Evolutionary conservation across 2,888 invertebrate species (phyloP), one percentile per base, ranked within the genome.

Genomic region (Hypena proboscidalis): DNA sequence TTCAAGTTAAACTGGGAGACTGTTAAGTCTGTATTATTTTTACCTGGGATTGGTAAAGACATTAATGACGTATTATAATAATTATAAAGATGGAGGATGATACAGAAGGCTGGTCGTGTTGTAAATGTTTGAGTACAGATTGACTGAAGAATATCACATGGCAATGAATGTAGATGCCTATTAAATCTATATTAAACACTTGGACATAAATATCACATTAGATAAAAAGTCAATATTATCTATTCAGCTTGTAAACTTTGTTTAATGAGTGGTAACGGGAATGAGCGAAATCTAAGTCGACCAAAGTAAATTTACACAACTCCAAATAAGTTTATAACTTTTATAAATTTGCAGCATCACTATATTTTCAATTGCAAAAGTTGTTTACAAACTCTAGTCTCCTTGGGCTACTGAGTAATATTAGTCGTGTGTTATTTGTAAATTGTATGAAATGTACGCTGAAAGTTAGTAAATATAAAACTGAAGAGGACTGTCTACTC

Each of bases 361-460:
- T 48, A 58, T 58, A 68, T 67, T 67, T 64, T 51, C 48, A 54
- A 45, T 44, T 47, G 31, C 43, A 53, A 52, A 41, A 29, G 42
- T 50, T 56, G 47, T 58, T 58, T 57, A 48, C 50, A 43, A 56
- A 39, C 38, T 36, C 45, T 25, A 49, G 39, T 53, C 39, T 55
- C 51, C 45, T 59, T 46, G 36, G 32, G 45, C 47, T 49, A 45
- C 33, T 58, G 52, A 32, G 39, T 53, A 43, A 48, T 51, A 43
- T 47, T 55, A 40, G n/a, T n/a, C n/a, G n/a, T n/a, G n/a, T n/a
- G n/a, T n/a, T 23, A 40, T 31, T 45, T 22, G 36, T 64, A 52
- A 58, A 54, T 43, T 44, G 34, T 38, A 27, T 48, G 27, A 55
- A 32, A 34, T 50, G 45, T 36, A 45, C n/a, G n/a, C n/a, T n/a